Evolutionary conservation across 2,888 invertebrate genomes (phyloP), one percentile per base, ranked within the genome.

Genomic region (Noctua comes): DNA sequence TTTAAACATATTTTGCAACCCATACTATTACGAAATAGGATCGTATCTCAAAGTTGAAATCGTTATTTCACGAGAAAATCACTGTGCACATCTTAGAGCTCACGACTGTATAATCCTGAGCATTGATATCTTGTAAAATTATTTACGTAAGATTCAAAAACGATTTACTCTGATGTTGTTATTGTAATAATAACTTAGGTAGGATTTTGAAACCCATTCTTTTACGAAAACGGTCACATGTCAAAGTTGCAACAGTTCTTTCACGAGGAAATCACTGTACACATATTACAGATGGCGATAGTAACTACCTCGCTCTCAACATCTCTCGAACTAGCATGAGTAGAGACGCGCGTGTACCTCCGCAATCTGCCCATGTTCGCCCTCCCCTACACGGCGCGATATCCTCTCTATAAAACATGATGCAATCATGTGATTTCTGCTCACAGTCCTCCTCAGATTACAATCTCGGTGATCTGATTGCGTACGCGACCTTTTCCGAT

Each of bases 331-430:
- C 65, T 73, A 65, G 27, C 59, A 36, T 36, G 40, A 46, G 46
- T 68, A 59, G 62, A 43, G 54, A 70, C 36, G 76, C 36, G 8
- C 71, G 11, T 83, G 83, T 79, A 24, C 10, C 83, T 65, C 43
- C 46, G 79, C 83, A 83, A 76, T 86, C 70, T 51, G 71, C 18
- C 62, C 76, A 46, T 83, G 86, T 83, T 83, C 43, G 1, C 68
- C 86, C 84, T 76, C 79, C 86, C 83, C 40, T 62, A 83, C 84
- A 85, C 31, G 83, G 76, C 73, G 68, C 82, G 84, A 79, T 80
- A 79, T 83, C 48, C 68, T 76, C 84, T 79, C 89, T 88, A 82
- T 84, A 85, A 87, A 83, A 86, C 80, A 86, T 86, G 86, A 88
- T 83, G 83, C 75, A 73, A 69, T 86, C 79, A 77, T 64, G 76